Evolutionary conservation across 2,797 vertebrate genomes (phyloP).

Genomic region (Phrynocephalus forsythii): DNA sequence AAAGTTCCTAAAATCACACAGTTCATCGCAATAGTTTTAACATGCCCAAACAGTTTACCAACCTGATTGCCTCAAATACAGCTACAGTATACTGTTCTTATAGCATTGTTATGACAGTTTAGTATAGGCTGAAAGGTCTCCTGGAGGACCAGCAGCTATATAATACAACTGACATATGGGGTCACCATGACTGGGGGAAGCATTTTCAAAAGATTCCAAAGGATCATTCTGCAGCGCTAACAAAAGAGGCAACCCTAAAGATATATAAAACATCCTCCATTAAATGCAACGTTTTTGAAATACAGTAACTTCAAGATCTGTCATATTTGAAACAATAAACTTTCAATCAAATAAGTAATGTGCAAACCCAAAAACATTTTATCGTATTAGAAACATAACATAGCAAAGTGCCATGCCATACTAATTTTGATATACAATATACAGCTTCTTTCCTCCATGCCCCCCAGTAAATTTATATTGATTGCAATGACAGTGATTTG

Average conservation of each 20-base stretch:
- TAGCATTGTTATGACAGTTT: not conserved
- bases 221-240: not conserved
- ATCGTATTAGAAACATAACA: conserved; percentile 29
- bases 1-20: not conserved
- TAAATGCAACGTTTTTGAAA: not conserved
- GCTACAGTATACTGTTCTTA: no score
- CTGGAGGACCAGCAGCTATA: not conserved
- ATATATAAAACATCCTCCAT: not conserved
- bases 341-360: conserved; percentile 1
- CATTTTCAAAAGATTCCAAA: not conserved
- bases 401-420: conserved; percentile 33
- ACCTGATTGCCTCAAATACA: not conserved
- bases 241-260: not conserved
- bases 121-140: not conserved
- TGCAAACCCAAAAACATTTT: not conserved
- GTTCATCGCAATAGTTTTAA: not conserved
- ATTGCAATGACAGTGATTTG: conserved; percentile 35
- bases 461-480: conserved; percentile 45
- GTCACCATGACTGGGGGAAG: not conserved
- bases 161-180: not conserved
- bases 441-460: conserved; percentile 13
- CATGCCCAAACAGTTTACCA: not conserved
- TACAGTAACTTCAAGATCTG: conserved; percentile 19
- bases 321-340: conserved; percentile 23
- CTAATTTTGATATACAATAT: not conserved